Evolutionary conservation across 2,113 vertebrate genomes (phyloP).

Genomic region (Otocyon megalotis): DNA sequence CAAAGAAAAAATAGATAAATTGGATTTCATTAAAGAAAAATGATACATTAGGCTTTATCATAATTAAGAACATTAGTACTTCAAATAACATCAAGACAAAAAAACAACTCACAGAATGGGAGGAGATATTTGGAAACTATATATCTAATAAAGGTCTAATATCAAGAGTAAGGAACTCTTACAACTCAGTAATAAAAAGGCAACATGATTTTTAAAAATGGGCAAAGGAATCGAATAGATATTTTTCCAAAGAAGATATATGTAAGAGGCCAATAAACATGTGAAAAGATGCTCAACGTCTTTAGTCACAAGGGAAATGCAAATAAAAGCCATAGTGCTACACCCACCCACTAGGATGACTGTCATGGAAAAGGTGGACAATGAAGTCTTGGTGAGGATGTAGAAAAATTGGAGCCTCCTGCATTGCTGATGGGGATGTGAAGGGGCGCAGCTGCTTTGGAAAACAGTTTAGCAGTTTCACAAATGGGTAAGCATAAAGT

Average conservation of each 20-base stretch:
- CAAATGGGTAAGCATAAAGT: background rate
- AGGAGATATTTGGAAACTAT: background rate
- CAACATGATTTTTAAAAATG: background rate
- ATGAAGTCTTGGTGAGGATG: background rate
- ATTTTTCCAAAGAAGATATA: background rate
- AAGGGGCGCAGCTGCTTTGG: background rate
- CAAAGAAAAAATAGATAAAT: background rate
- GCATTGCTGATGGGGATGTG: background rate
- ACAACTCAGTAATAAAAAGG: background rate
- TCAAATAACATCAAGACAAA: background rate
- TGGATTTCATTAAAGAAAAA: background rate
- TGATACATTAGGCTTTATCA: background rate
- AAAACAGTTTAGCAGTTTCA: background rate
- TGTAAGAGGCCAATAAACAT: background rate
- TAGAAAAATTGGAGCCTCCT: background rate
- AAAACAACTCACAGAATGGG: background rate
- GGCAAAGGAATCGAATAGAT: background rate
- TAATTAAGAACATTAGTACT: background rate
- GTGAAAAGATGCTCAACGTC: background rate
- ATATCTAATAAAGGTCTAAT: background rate
- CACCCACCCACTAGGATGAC: no score
- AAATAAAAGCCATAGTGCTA: background rate
- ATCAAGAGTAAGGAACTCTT: background rate
- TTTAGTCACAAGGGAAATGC: background rate
- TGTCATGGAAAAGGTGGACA: background rate